Base-by-base conservation (phyloP, 2,888 invertebrate species). In the Drosophila buzzatii region DNA sequence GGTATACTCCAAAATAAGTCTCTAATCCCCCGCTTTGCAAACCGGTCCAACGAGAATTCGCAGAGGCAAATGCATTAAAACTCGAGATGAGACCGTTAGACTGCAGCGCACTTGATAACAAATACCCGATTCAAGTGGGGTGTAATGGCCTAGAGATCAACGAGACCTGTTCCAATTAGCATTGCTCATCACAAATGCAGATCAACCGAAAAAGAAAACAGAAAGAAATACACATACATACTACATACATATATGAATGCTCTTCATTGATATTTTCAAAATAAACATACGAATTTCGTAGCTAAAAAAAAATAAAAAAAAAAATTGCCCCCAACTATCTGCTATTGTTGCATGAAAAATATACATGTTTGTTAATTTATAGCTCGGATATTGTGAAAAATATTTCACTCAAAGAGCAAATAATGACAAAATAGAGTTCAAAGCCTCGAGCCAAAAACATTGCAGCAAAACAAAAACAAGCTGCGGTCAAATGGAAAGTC, bases 401-500 rank as follows among this genome's bases (percentile, higher is more conserved):
- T 37, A 51, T 56, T 27, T 55, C 41, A 69, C 41, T 58, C 16
- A 35, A n/a, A n/a, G n/a, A n/a, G n/a, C n/a, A n/a, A 73, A 67
- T 57, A 23, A 33, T 39, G 51, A 59, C 72, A 70, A 72, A 67
- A 55, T 27, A 55, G 31, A 79, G 73, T 85, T 83, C 81, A 85
- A 81, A 82, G 85, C 74, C 79, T 62, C 68, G 64, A 67, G 64
- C 74, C 76, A 83, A 76, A 39, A 66, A 62, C 51, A 18, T 42
- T 20, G 33, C 33, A 55, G 35, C 70, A 61, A 65, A 57, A 57
- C 39, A 58, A 65, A 52, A 73, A 63, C 82, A 61, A 64, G 81
- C 82, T 81, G 79, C 82, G 82, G 85, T 87, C 85, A 81, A 87
- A 85, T 81, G 82, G 85, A 85, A 85, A 85, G 85, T 85, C 82